Conservation (phyloP, 2,113 vertebrate genomes). For the Agapornis roseicollis region DNA sequence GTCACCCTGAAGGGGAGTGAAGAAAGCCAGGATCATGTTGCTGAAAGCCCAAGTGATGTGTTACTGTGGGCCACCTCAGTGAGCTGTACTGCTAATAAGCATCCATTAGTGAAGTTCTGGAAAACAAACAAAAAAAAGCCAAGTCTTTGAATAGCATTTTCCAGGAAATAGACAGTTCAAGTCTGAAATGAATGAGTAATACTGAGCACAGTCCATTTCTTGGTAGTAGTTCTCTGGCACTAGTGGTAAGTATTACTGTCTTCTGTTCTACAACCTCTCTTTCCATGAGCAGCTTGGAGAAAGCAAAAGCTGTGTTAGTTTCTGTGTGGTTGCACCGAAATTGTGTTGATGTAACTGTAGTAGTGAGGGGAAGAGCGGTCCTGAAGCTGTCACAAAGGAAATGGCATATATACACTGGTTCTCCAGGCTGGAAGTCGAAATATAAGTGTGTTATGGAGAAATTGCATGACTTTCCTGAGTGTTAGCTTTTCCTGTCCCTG, state of each 20-base stretch:
- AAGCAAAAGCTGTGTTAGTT: not conserved
- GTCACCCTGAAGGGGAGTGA: not conserved
- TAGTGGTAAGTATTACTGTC: not conserved
- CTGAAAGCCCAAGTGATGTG: not conserved
- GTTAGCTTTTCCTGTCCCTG: not conserved
- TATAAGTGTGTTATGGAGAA: not conserved
- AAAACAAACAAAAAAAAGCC: not conserved
- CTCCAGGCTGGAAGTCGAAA: not conserved
- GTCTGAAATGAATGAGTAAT: not conserved
- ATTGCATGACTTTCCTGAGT: not conserved
- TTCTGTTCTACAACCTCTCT: not conserved
- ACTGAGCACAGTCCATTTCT: not conserved
- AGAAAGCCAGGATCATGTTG: fast-evolving
- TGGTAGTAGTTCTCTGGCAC: not conserved
- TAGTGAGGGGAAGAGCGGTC: fast-evolving
- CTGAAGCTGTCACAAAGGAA: not conserved
- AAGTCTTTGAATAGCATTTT: not conserved
- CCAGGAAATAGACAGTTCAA: not conserved
- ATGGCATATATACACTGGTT: not conserved
- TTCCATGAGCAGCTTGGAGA: not conserved
- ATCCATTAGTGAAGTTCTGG: not conserved
- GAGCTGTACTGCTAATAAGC: not conserved
- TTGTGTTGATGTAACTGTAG: not conserved
- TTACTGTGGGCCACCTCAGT: not conserved
- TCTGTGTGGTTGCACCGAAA: not conserved